Percentiles rank a stretch among this genome's conserved stretches.
Evolutionary conservation across 2,888 invertebrate genomes (phyloP).

Genomic region (Chymomyza procnemis): DNA sequence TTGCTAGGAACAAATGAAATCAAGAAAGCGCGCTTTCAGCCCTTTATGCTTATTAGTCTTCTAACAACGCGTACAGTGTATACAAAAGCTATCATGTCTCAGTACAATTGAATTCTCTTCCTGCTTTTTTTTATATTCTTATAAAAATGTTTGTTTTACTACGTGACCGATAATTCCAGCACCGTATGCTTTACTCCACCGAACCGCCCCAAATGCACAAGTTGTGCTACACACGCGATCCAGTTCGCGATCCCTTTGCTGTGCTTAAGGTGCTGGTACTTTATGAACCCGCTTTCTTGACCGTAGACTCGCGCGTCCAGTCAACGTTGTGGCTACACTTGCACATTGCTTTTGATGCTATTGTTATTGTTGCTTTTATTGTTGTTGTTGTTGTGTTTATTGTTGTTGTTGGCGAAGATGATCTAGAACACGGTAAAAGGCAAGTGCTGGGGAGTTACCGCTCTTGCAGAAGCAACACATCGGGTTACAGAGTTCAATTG

Average conservation of each 20-base stretch:
- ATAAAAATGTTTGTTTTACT: conserved; percentile 78
- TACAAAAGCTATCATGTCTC: no score
- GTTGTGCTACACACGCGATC: conserved; percentile 66
- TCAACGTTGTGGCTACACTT: conserved; percentile 47
- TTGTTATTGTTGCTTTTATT: neutral
- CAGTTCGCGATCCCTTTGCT: neutral
- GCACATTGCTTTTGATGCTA: conserved; percentile 20
- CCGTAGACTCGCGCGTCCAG: conserved; percentile 2
- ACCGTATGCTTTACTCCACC: conserved; percentile 14
- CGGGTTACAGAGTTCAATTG: conserved; percentile 68
- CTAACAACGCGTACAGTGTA: no score
- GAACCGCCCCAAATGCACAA: conserved; percentile 56
- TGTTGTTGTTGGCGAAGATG: conserved; percentile 45
- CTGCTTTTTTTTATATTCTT: conserved; percentile 34
- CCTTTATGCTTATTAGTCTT: no score
- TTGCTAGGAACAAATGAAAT: no score
- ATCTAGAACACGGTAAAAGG: conserved; percentile 49
- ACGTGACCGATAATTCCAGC: conserved; percentile 76
- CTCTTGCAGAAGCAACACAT: conserved; percentile 68
- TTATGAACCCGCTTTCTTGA: neutral
- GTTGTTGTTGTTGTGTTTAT: conserved; percentile 5
- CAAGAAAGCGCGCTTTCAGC: no score
- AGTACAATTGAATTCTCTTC: neutral
- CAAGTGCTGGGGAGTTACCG: conserved; percentile 33
- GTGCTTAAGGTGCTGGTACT: neutral